Evolutionary conservation across 2,888 invertebrate genomes (phyloP).

Genomic region (Nipponacmea schrenckii): DNA sequence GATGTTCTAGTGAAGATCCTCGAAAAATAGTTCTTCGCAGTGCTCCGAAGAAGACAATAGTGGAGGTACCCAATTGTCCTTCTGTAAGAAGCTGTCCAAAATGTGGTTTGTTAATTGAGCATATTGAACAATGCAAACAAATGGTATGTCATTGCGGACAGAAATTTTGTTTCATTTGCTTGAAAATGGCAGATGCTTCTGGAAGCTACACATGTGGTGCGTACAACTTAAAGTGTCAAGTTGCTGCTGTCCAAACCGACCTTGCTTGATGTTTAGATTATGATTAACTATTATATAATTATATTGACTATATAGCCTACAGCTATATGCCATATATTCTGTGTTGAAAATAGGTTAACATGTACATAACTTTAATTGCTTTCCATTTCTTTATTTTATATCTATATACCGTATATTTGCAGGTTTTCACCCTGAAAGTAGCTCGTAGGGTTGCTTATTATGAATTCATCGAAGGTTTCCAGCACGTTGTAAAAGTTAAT

Average conservation of each 20-base stretch:
- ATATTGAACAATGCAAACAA: slow-evolving; percentile 39
- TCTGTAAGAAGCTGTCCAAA: slow-evolving; percentile 39
- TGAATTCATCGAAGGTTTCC: no score
- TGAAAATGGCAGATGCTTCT: slow-evolving; percentile 17
- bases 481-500: no score
- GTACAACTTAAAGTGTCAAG: slow-evolving; percentile 18
- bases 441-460: no score
- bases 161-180: no score
- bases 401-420: no score
- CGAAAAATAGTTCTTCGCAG: slow-evolving; percentile 31
- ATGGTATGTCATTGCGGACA: no score
- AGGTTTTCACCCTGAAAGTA: no score
- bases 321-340: neutral
- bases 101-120: slow-evolving; percentile 40
- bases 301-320: neutral
- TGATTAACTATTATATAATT: no score
- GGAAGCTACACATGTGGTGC: slow-evolving; percentile 33
- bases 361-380: no score
- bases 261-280: neutral
- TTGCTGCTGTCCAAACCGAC: slow-evolving; percentile 1
- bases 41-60: slow-evolving; percentile 29
- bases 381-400: no score
- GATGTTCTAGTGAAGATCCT: slow-evolving; percentile 37
- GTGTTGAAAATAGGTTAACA: no score
- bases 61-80: slow-evolving; percentile 36